Evolutionary conservation across 2,888 invertebrate genomes (phyloP), one percentile per base, ranked within the genome.

Genomic region (Camponotus fellah): DNA sequence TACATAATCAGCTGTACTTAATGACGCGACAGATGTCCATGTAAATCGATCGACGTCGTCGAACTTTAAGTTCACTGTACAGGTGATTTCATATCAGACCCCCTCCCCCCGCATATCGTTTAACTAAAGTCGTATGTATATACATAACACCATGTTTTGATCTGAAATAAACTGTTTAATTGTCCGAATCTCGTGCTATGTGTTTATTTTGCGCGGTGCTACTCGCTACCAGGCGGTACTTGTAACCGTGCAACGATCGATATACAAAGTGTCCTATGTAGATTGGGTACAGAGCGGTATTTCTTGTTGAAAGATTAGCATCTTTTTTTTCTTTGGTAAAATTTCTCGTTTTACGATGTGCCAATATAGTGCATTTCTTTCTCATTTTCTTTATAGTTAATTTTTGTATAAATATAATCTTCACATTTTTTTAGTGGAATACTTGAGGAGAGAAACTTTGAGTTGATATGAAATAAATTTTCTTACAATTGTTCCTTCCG

Each of bases 151-250:
- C 91, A 92, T 91, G 89, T 93, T 93, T 93, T 91, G 91, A 93
- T 93, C 92, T 88, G 87, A 94, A 94, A 94, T 94, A 94, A 94
- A 94, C 91, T 92, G 92, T 93, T 93, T 93, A 93, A 92, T 92
- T 94, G 93, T 94, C 93, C 89, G 76, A 84, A 85, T 65, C 0
- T 66, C 21, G 6, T 10, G 74, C 46, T 17, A 32, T 2, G 58
- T 49, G 14, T 60, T 79, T 21, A 79, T 71, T 79, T 53, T 40
- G 17, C 58, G 43, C 40, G 12, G n/a, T n/a, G 8, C 14, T 5
- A 53, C 10, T 26, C 12, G 17, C 10, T 46, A 14, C 26, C 40
- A n/a, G 34, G 9, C 8, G 66, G 66, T 66, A 32, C 71, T 21
- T 26, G 37, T 40, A 26, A 26, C 26, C 37, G 8, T 56, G 32